Base-by-base conservation (phyloP, 2,888 invertebrate species). In the Pecten maximus region DNA sequence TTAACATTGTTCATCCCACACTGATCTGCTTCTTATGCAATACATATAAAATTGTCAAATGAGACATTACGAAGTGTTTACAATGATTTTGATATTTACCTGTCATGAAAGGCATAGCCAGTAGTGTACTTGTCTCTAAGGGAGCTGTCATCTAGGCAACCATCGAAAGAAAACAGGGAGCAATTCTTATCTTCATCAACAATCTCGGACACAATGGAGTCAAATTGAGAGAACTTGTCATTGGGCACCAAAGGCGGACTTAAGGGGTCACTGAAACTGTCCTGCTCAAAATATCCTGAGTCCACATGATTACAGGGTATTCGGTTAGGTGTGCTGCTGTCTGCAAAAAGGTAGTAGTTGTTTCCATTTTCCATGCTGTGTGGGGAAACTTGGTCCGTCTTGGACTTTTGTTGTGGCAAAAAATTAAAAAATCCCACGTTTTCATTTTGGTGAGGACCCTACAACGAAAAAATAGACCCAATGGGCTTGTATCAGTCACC, bases 141-240 rank as follows among this genome's bases (percentile, higher is more conserved):
- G 40, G 89, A 88, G 88, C 91, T 91, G 40, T 89, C 88, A 35
- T 91, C 87, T 88, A 91, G 88, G 87, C 91, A 91, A n/a, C 93
- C 88, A 87, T 94, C 93, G 89, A 94, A 94, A 40, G 93, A 91
- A 90, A 94, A 94, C 88, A 95, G 89, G 35, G 94, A 94, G 15
- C 93, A 92, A 74, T 96, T 94, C 48, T 93, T 95, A 89, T 96
- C 96, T 16, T 74, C 74, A 88, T 94, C 94, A 74, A 96, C 95
- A 89, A 96, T 96, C 90, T 95, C 95, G 88, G 95, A 95, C 48
- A 96, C 96, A 74, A 96, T 93, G 90, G 96, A 96, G 93, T 96
- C 95, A 89, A 96, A 93, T 12, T 95, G 94, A 50, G 94, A 93
- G 87, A 95, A 93, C 88, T 94, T 94, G 91, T 96, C 96, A 91